Evolutionary conservation across 2,888 invertebrate genomes (phyloP).

Genomic region (Oligia latruncula): DNA sequence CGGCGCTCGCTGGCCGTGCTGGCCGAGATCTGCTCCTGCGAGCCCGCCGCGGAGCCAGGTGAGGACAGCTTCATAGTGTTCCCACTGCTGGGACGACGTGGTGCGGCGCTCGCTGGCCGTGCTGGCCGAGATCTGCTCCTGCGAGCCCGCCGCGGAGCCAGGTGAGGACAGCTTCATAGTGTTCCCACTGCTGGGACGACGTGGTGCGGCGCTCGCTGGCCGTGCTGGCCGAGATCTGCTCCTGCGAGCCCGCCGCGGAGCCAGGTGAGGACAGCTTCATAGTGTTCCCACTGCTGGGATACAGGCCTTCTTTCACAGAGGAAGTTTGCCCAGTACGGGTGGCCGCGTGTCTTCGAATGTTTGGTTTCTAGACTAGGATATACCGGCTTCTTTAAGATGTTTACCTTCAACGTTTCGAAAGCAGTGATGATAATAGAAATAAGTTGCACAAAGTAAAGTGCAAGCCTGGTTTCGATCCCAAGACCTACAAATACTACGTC

Average conservation of each 20-base stretch:
- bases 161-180: constrained; percentile 91
- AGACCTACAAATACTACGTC: neutral
- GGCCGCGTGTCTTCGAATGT: neutral
- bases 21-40: constrained; percentile 92
- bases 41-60: constrained; percentile 22
- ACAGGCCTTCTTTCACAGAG: neutral
- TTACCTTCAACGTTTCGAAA: neutral
- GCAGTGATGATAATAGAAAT: neutral
- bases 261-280: neutral
- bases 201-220: constrained; percentile 98
- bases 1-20: constrained; percentile 97
- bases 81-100: constrained; percentile 95
- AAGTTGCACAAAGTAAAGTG: neutral
- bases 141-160: constrained; percentile 49
- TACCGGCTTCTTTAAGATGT: neutral
- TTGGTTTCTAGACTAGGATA: neutral
- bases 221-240: constrained; percentile 95
- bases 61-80: constrained; percentile 91
- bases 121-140: constrained; percentile 93
- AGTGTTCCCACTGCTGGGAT: neutral
- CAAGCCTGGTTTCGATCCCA: neutral
- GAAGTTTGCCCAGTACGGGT: neutral
- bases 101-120: constrained; percentile 98
- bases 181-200: constrained; percentile 91
- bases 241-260: constrained; percentile 67